phyloP scores from a whole-genome alignment of 2,797 vertebrate species.

The Mustela erminea region DNA sequence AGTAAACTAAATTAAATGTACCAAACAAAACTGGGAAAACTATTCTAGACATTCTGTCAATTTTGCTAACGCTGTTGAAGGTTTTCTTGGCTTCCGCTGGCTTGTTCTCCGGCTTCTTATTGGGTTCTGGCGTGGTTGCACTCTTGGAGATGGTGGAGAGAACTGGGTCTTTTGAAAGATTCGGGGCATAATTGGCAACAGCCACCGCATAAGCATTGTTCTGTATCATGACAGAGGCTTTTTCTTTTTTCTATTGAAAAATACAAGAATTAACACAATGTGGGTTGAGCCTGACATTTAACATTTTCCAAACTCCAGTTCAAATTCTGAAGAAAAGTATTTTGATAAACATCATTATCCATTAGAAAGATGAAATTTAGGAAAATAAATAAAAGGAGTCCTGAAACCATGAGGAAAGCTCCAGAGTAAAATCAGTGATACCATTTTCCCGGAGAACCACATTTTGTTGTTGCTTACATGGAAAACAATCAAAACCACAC shows the following conservation, averaged over 20 bases:
- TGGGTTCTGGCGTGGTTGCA: constrained; percentile 91
- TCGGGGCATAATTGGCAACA: constrained; percentile 96
- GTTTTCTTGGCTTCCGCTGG: constrained; percentile 96
- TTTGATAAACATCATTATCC: not conserved
- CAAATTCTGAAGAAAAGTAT: constrained; percentile 45
- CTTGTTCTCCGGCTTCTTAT: constrained; percentile 90
- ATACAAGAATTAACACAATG: constrained; percentile 76
- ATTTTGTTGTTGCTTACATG: not conserved
- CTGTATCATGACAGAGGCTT: constrained; percentile 94
- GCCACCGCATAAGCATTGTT: constrained; percentile 98
- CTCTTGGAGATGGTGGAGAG: constrained; percentile 96
- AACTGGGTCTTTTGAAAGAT: constrained; percentile 94
- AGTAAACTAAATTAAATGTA: constrained; percentile 98
- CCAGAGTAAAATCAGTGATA: not conserved
- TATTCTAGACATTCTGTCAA: constrained; percentile 99
- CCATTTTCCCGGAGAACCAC: not conserved
- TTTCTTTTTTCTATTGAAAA: constrained; percentile 95
- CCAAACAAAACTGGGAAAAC: constrained; percentile 98
- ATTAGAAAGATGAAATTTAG: not conserved
- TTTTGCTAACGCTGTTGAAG: constrained; percentile 99
- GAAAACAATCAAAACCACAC: not conserved
- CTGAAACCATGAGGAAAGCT: not conserved
- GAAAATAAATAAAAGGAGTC: not conserved
- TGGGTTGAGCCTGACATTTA: not conserved
- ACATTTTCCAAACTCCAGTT: constrained; percentile 24